Base-by-base conservation (phyloP, 1,140 invertebrate genomes). In the Drosophila virilis region DNA sequence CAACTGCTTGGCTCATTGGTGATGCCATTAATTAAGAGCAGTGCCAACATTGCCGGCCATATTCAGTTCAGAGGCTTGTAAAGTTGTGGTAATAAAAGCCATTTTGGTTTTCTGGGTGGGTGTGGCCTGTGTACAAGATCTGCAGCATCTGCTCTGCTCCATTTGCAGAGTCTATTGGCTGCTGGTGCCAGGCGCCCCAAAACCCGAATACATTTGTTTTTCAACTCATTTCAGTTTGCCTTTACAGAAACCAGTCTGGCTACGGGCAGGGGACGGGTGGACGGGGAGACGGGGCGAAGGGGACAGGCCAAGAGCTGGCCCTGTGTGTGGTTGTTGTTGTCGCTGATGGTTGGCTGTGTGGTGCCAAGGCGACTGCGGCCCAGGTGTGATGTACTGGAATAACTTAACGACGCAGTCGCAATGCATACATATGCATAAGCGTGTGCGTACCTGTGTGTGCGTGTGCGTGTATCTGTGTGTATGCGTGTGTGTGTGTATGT, bases 341-440 rank as follows among this genome's bases (percentile, higher is more conserved):
- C 55, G 59, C 40, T 71, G 66, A 13, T 43, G 35, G 57, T 38
- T 42, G 60, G 50, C 38, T 32, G 59, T 50, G 33, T 58, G 59
- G 61, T 78, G 71, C 71, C 42, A 65, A 59, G 50, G 62, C 54
- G 46, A 73, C 62, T 58, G 46, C n/a, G 78, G 66, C 77, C 84
- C 84, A 89, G 84, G 84, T 89, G 84, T 89, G 84, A 89, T 90
- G 84, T 89, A 89, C 84, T 90, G 83, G 84, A 90, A 89, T 89
- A 89, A 89, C 84, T 89, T 89, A 89, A 80, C 84, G 73, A 88
- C 83, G 83, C 83, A 88, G 83, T 57, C 43, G 60, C 52, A 50
- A 88, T 66, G 82, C 75, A 78, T 71, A 78, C 85, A 84, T 80
- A 90, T 80, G 83, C 76, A 79, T 86, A 58, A 62, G 61, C 32